Evolutionary conservation across 2,888 invertebrate genomes (phyloP), one percentile per base, ranked within the genome.

Genomic region (Sarcophaga carnaria): DNA sequence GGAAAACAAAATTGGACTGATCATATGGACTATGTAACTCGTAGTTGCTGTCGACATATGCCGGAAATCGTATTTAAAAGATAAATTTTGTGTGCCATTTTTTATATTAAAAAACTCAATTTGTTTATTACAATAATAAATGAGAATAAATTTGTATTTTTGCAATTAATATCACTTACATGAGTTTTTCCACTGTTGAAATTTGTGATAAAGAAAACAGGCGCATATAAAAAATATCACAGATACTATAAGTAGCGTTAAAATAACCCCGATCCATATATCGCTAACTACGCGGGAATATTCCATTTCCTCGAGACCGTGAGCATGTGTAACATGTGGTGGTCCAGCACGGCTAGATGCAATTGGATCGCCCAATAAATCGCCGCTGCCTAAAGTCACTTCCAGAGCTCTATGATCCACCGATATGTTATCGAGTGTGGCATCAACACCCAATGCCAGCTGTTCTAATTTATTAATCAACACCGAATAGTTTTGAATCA

Each of bases 221-320:
- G 95, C 94, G 90, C 95, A 95, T 91, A 95, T 95, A 90, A 95
- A 95, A 91, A 95, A 95, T 80, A 95, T 94, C 91, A 95, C 95
- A 89, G 95, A 95, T 27, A 95, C 93, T 80, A 95, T 95, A 91
- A 95, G 94, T 64, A 95, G 92, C 49, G 95, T 95, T 20, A 95
- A 91, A 22, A 95, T 95, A 64, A 95, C 94, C 10, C 95, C 95
- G 72, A 95, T 95, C 95, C 95, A 95, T 78, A 95, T 94, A 90
- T 95, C 95, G 78, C 95, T 95, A 83, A 95, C 93, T 86, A 95
- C 94, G 86, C 95, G 94, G 80, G 95, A 94, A 89, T 95, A 95
- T 87, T 94, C 94, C 27, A 86, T 77, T 88, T 94, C 94, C 1
- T 91, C 90, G 63, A 90, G 88, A 59, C 90, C 90, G 3, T 90